Conservation (phyloP, 2,113 vertebrate species). For the Onychostruthus taczanowskii region DNA sequence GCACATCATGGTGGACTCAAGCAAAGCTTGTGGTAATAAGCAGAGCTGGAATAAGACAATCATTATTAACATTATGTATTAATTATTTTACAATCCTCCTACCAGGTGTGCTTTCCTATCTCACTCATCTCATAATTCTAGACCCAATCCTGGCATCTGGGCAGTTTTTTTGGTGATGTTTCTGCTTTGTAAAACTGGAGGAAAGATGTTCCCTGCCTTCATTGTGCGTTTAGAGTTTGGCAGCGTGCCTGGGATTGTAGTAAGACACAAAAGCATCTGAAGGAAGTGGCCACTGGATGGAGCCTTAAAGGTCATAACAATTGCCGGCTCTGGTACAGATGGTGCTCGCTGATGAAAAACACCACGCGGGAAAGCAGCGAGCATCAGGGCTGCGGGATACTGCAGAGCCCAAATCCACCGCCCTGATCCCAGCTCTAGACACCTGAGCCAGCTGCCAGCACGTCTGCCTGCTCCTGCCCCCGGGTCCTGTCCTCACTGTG, state of each 20-base stretch:
- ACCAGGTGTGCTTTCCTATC: neutral
- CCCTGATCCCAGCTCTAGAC: neutral
- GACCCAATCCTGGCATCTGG: neutral
- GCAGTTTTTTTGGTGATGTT: neutral
- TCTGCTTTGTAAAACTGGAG: neutral
- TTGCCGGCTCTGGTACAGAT: neutral
- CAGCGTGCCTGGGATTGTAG: neutral
- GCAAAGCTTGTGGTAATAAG: slow-evolving; percentile 23
- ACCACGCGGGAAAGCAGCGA: neutral
- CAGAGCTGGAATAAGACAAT: slow-evolving; percentile 19
- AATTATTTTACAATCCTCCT: slow-evolving; percentile 5
- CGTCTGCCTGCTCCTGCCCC: neutral
- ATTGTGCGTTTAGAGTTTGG: neutral
- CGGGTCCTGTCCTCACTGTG: neutral
- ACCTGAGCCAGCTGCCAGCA: neutral
- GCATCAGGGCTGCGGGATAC: neutral
- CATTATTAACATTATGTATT: neutral
- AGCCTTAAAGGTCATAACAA: slow-evolving; percentile 36
- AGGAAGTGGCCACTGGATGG: slow-evolving; percentile 44
- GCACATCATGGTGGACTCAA: slow-evolving; percentile 3
- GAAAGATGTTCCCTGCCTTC: neutral
- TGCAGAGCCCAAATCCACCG: neutral
- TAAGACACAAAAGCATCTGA: neutral
- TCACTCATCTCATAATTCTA: neutral
- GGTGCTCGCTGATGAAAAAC: neutral